Percentiles rank a stretch among this genome's conserved stretches.
Conservation (phyloP, 2,888 invertebrate species). For the Pristionchus fissidentatus region DNA sequence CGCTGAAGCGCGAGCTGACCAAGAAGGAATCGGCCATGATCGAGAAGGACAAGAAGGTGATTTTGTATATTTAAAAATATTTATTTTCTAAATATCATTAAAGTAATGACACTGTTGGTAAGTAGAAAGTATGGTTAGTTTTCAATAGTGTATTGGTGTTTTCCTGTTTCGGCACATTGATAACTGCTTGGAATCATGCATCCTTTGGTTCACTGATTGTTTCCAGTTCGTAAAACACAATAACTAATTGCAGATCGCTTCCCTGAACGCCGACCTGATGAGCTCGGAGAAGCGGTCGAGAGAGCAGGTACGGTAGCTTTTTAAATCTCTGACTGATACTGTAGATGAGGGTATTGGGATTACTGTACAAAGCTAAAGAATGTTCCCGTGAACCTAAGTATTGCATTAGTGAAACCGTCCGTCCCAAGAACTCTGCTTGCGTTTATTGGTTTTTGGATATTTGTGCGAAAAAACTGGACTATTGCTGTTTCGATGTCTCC, state of each 20-base stretch:
- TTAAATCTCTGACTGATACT: too few relatives aligned
- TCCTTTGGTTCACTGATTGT: too few relatives aligned
- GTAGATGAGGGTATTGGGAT: too few relatives aligned
- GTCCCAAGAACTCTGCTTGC: not conserved
- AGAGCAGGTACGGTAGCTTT: constrained; percentile 54
- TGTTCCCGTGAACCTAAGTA: not conserved
- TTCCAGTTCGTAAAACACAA: not conserved
- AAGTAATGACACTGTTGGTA: not conserved
- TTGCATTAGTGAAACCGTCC: not conserved
- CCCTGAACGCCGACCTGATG: constrained; percentile 60
- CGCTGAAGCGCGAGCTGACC: constrained; percentile 54
- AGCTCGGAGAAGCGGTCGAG: constrained; percentile 60
- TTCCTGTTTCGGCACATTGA: too few relatives aligned
- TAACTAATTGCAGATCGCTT: constrained; percentile 62
- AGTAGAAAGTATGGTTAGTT: not conserved
- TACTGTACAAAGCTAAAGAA: too few relatives aligned
- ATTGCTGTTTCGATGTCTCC: too few relatives aligned
- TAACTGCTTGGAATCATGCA: too few relatives aligned
- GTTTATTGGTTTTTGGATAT: not conserved
- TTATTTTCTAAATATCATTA: not conserved
- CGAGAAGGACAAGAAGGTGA: constrained; percentile 64
- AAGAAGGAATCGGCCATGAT: constrained; percentile 58
- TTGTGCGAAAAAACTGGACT: not conserved
- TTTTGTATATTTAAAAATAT: not conserved
- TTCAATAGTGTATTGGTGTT: too few relatives aligned